These are phyloP conservation scores for Drosophila insularis DNA, from an alignment of 1,140 invertebrate genomes.

Conservation along the genomic window DNA sequence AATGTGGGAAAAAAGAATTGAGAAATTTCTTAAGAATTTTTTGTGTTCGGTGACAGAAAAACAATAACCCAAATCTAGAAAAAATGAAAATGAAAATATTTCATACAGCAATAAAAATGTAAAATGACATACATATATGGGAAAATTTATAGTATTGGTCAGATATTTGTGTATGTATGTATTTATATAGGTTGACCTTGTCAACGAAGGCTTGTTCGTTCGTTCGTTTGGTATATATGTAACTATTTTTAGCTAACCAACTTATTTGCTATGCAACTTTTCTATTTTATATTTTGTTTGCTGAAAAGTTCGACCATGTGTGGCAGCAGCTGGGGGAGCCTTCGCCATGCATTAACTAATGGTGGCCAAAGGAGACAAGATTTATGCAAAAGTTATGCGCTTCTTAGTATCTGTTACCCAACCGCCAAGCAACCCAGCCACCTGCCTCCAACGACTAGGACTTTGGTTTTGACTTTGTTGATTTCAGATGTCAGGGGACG, in stretches of 20 bases:
- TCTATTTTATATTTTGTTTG: slow-evolving; percentile 20
- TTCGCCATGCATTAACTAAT: slow-evolving; percentile 4
- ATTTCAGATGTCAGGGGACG: slow-evolving; percentile 3
- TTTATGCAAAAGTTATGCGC: slow-evolving; percentile 69
- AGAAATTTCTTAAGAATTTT: neutral
- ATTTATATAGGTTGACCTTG: slow-evolving; percentile 14
- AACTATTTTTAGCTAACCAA: slow-evolving; percentile 61
- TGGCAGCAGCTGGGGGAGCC: slow-evolving; percentile 26
- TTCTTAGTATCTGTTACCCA: slow-evolving; percentile 41
- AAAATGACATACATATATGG: neutral
- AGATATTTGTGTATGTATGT: neutral
- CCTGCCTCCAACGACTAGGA: neutral
- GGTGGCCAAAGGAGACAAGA: slow-evolving; percentile 26
- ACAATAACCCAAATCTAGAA: slow-evolving; percentile 1
- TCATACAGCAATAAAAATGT: slow-evolving; percentile 5
- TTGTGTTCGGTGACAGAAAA: neutral
- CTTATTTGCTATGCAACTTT: slow-evolving; percentile 52
- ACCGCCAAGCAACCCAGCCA: neutral
- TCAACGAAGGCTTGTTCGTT: no score
- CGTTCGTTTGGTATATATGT: slow-evolving; percentile 5
- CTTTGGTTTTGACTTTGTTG: neutral
- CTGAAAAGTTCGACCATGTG: slow-evolving; percentile 58
- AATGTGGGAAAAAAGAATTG: neutral
- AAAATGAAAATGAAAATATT: neutral
- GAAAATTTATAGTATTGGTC: slow-evolving; percentile 6